Evolutionary conservation across 2,113 vertebrate species (phyloP), one percentile per base, ranked within the genome.

Genomic region (Apodemus sylvaticus): DNA sequence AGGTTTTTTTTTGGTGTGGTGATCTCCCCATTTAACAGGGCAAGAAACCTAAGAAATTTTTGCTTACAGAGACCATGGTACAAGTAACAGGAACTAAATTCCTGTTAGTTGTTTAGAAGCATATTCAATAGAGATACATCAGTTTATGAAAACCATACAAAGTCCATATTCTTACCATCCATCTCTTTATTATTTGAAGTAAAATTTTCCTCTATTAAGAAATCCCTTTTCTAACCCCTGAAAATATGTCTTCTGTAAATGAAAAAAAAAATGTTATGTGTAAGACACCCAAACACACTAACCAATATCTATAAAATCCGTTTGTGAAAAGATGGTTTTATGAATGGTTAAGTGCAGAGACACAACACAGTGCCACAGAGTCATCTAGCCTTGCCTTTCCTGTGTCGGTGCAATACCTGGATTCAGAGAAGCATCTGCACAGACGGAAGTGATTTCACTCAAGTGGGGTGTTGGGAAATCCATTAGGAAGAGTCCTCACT

Each of bases 381-480:
- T 3, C n/a, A 55, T 1, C 29, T 1, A 9, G 29, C 19, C 5
- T 45, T 48, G 34, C 68, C 29, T 24, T 51, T 78, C 95, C 48
- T 77, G n/a, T 51, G 31, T 77, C 24, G 94, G 26, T 9, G 62
- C 83, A 71, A 36, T 71, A 0, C 79, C n/a, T 4, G 11, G 60
- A 71, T 11, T 68, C 13, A 95, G 48, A 58, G 22, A 88, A 0
- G 10, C 14, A 17, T n/a, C 62, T 48, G 11, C 5, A 82, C 68
- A 74, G 62, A 3, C 64, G 26, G 78, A 90, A 55, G 90, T 19
- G 64, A 3, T 9, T 96, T 89, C 93, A 34, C 29, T 62, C 36
- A 29, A 83, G 51, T 81, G 95, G 71, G 17, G n/a, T 92, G 7
- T 94, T 78, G 48, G 74, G 53, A 94, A 86, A 3, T 48, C 45